Evolutionary conservation across 2,113 vertebrate species (phyloP), one percentile per base, ranked within the genome.

Genomic region (Pimephales promelas): DNA sequence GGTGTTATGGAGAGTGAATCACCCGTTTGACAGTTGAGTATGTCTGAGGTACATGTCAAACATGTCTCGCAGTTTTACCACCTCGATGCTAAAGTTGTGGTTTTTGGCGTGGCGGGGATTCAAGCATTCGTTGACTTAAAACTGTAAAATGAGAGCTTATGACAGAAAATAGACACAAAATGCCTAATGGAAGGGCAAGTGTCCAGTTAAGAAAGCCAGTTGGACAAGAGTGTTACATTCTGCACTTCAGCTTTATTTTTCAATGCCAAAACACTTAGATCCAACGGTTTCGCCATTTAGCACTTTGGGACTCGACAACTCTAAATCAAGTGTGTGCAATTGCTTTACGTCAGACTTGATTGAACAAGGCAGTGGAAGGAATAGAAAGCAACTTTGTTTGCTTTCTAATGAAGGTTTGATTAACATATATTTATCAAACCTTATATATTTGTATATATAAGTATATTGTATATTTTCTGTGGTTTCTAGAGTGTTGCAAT

Each of bases 1-100:
- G 88, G 85, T 86, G 79, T 74, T 28, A 81, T 83, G 70, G 62
- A n/a, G 83, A 83, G 74, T 86, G 82, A 83, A 77, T 83, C 54
- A 84, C 59, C 56, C 2, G 79, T 75, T 73, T 61, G 56, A 83
- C 62, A 81, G 56, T 83, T 40, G 24, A 52, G 62, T 52, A 82
- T 61, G 82, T 77, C 24, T 18, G 57, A 87, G 22, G 26, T 28
- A 2, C 75, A 70, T 36, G 64, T 10, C 54, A 11, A 79, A 66
- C 78, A 66, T 79, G 77, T 79, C 77, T 66, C 18, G 4, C 16
- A 62, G 81, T 52, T 54, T 62, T 47, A 49, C 1, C 71, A 83
- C 28, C 57, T 20, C 26, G 28, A n/a, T 76, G 43, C 9, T 47
- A 61, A 56, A 43, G 52, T 40, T 79, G 40, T 47, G 2, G 45